Evolutionary conservation across 2,888 invertebrate species (phyloP).

Genomic region (Stenoptilia bipunctidactyla): DNA sequence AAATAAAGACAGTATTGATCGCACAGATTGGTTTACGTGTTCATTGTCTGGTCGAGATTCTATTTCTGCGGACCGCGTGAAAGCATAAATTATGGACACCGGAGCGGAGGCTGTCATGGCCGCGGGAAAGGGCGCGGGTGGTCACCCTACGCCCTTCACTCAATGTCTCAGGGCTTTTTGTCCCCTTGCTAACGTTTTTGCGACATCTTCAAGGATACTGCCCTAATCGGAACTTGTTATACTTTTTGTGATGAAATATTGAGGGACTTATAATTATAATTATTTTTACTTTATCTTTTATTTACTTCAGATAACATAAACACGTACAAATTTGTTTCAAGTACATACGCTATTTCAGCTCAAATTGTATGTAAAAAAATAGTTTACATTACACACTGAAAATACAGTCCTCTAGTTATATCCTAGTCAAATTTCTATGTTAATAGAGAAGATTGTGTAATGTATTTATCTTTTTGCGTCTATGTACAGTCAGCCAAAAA

Average conservation of each 20-base stretch:
- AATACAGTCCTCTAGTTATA: too few relatives aligned
- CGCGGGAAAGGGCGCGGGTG: constrained; percentile 24
- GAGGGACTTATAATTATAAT: too few relatives aligned
- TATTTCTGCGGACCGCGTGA: constrained; percentile 61
- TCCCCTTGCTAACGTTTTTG: constrained; percentile 60
- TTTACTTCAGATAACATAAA: too few relatives aligned
- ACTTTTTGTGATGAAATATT: constrained; percentile 22
- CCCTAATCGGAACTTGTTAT: constrained; percentile 58
- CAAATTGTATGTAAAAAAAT: too few relatives aligned
- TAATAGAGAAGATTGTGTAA: too few relatives aligned
- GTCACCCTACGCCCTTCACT: constrained; percentile 33
- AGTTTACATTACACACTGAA: too few relatives aligned
- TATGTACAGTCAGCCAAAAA: too few relatives aligned
- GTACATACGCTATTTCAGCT: too few relatives aligned
- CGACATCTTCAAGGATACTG: constrained; percentile 63
- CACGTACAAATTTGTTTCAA: too few relatives aligned
- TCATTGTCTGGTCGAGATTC: constrained; percentile 11
- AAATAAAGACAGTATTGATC: constrained; percentile 20
- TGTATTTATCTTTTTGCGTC: too few relatives aligned
- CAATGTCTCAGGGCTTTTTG: constrained; percentile 62
- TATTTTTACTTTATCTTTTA: too few relatives aligned
- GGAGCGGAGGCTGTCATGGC: constrained; percentile 41
- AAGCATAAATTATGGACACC: constrained; percentile 66
- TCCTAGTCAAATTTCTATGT: too few relatives aligned
- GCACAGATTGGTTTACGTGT: not conserved